phyloP scores from a whole-genome alignment of 2,797 vertebrate genomes.

The Tadarida brasiliensis region DNA sequence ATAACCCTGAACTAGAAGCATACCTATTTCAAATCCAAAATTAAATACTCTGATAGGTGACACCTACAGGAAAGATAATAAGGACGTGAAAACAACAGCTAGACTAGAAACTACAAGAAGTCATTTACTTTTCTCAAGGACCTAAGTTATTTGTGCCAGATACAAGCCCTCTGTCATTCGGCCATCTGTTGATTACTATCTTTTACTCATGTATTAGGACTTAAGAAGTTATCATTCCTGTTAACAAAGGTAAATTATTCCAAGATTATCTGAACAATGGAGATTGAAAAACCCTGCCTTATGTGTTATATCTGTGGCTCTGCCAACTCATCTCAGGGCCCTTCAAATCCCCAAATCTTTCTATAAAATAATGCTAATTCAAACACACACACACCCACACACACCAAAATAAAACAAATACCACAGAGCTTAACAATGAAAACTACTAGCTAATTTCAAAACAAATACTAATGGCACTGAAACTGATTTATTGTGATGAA shows the following conservation, averaged over 20 bases:
- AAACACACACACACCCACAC: background rate
- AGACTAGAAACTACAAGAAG: constrained; percentile 49
- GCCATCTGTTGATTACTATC: constrained; percentile 66
- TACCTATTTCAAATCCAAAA: constrained; percentile 49
- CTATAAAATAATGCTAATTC: constrained; percentile 33
- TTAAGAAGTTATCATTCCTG: constrained; percentile 56
- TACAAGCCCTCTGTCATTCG: constrained; percentile 40
- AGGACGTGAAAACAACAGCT: constrained; percentile 41
- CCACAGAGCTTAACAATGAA: background rate
- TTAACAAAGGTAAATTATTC: constrained; percentile 68
- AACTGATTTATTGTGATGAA: constrained; percentile 36
- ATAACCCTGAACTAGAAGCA: constrained; percentile 14
- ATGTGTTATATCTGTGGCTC: background rate
- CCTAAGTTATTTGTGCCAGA: constrained; percentile 29
- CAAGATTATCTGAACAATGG: constrained; percentile 50
- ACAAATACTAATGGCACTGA: constrained; percentile 8
- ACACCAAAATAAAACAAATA: background rate
- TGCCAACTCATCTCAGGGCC: background rate
- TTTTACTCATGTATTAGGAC: constrained; percentile 48
- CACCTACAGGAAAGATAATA: constrained; percentile 21
- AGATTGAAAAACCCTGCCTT: background rate
- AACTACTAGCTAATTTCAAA: constrained; percentile 64
- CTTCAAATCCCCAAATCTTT: constrained; percentile 28
- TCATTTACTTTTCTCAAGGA: constrained; percentile 64
- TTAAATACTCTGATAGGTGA: constrained; percentile 44